phyloP scores from a whole-genome alignment of 1,140 invertebrate species.

The Trichonephila clavipes region DNA sequence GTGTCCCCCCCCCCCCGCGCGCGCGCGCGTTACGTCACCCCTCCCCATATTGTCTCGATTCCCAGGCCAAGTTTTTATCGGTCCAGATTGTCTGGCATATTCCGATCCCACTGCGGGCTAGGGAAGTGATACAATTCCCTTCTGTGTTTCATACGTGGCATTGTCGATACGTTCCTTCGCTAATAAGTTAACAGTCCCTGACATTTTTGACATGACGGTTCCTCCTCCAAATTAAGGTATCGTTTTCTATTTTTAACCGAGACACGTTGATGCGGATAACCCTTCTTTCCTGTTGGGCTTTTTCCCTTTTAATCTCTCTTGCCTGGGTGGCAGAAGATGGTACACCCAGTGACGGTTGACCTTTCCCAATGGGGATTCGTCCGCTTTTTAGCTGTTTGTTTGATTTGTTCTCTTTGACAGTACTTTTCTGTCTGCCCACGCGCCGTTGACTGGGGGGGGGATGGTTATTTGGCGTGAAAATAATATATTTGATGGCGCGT shows the following conservation, averaged over 20 bases:
- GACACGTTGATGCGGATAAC: not conserved
- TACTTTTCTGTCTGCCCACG: not conserved
- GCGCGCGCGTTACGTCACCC: too few species aligned
- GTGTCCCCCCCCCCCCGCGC: too few species aligned
- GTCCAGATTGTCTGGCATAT: too few species aligned
- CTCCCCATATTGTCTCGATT: too few species aligned
- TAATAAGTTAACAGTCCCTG: not conserved
- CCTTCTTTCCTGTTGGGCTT: not conserved
- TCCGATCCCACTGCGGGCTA: too few species aligned
- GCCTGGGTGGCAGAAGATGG: constrained; percentile 7
- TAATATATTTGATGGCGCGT: not conserved
- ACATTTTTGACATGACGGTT: constrained; percentile 1
- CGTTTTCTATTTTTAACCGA: not conserved
- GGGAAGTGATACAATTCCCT: too few species aligned
- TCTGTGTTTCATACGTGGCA: too few species aligned
- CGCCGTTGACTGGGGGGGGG: not conserved
- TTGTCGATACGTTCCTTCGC: too few species aligned
- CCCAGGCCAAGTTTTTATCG: too few species aligned
- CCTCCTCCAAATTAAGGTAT: not conserved
- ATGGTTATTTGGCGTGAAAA: not conserved
- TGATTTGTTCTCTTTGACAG: not conserved
- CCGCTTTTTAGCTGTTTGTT: not conserved
- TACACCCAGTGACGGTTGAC: not conserved
- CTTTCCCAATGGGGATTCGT: not conserved
- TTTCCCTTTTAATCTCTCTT: not conserved